Conservation (phyloP, 2,113 vertebrate species). For the Leiothrix lutea region DNA sequence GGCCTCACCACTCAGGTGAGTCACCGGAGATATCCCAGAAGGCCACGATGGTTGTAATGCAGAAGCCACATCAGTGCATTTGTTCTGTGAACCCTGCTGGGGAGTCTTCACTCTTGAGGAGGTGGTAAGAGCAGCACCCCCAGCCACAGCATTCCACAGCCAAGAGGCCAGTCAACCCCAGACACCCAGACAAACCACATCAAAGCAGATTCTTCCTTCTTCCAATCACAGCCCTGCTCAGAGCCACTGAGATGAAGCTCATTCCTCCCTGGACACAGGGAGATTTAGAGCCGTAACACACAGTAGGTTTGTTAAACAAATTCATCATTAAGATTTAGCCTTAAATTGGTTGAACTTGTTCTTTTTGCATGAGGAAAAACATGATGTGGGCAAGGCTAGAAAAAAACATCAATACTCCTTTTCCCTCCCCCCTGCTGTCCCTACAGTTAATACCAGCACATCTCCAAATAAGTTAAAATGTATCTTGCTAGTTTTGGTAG, state of each 20-base stretch:
- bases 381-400: background rate
- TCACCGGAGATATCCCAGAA: background rate
- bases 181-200: background rate
- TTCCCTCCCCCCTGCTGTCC: rapidly evolving
- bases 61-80: background rate
- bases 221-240: background rate
- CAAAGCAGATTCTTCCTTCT: background rate
- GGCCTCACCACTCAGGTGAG: background rate
- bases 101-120: background rate
- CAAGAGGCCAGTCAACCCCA: background rate
- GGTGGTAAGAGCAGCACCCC: background rate
- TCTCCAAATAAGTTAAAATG: background rate
- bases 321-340: background rate
- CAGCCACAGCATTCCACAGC: background rate
- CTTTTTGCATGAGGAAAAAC: background rate
- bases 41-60: background rate
- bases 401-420: background rate
- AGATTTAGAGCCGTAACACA: background rate
- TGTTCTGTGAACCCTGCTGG: background rate
- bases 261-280: background rate
- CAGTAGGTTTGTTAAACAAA: background rate
- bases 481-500: slow-evolving; percentile 30
- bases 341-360: background rate
- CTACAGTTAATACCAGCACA: background rate
- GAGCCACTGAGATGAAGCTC: background rate